These are phyloP conservation scores for Archilochus colubris DNA, from an alignment of 2,113 vertebrate genomes.

Conservation along the genomic window DNA sequence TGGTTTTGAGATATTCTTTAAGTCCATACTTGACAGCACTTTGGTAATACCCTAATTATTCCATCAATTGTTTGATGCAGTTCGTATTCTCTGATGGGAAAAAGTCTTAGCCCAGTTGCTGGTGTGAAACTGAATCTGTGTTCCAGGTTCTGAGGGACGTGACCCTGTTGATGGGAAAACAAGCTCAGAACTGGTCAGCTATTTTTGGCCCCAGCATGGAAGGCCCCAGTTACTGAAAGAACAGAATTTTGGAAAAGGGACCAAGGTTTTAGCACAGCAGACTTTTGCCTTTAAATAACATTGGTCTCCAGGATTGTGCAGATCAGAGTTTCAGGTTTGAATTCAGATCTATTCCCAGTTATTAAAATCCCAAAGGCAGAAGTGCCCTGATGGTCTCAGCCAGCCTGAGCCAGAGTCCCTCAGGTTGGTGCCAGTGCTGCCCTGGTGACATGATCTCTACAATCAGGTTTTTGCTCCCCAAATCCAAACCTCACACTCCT, in stretches of 20 bases:
- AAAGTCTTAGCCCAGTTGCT: constrained; percentile 40
- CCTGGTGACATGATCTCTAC: neutral
- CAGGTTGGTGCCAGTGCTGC: neutral
- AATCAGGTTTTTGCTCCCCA: neutral
- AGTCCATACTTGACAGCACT: constrained; percentile 53
- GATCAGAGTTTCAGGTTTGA: neutral
- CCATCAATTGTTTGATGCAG: constrained; percentile 73
- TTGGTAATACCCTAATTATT: constrained; percentile 55
- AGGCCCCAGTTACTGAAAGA: neutral
- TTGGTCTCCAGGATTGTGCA: neutral
- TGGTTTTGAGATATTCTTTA: constrained; percentile 10
- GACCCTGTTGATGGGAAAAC: neutral
- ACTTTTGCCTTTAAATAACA: neutral
- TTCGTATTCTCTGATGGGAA: constrained; percentile 70
- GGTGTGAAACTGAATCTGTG: constrained; percentile 24
- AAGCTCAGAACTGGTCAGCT: neutral
- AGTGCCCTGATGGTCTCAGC: neutral
- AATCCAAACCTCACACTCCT: neutral
- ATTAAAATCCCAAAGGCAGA: neutral
- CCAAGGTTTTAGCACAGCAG: neutral
- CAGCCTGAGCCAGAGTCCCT: neutral
- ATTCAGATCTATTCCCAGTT: neutral
- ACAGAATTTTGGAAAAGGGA: neutral
- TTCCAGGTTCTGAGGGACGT: neutral
- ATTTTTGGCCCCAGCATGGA: neutral